Conservation (phyloP, 2,113 vertebrate species). For the Ploceus nigricollis region DNA sequence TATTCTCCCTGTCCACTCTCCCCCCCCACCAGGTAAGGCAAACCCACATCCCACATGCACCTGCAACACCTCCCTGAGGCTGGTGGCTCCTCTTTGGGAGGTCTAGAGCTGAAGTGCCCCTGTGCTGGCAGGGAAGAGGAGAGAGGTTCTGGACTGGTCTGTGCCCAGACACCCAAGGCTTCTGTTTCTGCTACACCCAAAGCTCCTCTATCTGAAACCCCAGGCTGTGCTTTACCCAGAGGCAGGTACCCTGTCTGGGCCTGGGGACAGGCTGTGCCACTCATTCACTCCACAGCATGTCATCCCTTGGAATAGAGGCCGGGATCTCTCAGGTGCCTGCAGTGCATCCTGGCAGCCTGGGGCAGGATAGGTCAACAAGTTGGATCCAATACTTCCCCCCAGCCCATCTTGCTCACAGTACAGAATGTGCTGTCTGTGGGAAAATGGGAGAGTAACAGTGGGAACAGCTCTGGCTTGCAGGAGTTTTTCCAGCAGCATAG, state of each 20-base stretch:
- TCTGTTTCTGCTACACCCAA: background rate
- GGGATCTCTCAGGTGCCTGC: background rate
- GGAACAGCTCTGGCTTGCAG: background rate
- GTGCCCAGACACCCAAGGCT: background rate
- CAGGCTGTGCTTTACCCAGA: background rate
- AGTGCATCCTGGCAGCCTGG: background rate
- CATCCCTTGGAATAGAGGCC: background rate
- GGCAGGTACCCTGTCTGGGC: background rate
- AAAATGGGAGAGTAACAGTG: background rate
- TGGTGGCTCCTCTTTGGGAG: background rate
- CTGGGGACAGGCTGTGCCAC: background rate
- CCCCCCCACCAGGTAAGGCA: background rate
- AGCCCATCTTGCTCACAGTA: background rate
- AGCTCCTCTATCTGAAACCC: background rate
- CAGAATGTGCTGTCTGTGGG: background rate
- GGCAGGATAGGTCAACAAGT: background rate
- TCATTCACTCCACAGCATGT: background rate
- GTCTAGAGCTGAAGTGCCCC: background rate
- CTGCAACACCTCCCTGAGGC: background rate
- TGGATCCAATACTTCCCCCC: background rate
- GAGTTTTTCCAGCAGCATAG: background rate
- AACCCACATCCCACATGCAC: background rate
- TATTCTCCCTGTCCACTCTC: background rate
- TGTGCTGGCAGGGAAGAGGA: rapidly evolving
- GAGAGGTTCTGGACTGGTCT: background rate